Percentiles rank a stretch among this genome's conserved stretches.
Evolutionary conservation across 1,140 invertebrate genomes (phyloP).

Genomic region (Idris sp.): DNA sequence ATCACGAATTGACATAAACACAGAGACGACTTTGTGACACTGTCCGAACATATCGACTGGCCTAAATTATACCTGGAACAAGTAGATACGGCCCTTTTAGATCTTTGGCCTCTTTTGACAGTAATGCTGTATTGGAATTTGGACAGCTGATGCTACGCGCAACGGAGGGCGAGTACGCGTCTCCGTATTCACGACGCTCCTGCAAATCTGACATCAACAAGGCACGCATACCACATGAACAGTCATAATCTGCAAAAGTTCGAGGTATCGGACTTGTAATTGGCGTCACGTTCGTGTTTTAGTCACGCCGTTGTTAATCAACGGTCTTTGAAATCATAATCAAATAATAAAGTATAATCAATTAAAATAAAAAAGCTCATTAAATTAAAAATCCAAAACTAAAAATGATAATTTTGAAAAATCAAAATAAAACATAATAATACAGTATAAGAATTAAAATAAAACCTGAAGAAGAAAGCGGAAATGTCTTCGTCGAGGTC

Average conservation of each 20-base stretch:
- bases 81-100: slow-evolving; percentile 87
- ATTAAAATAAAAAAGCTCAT: slow-evolving; percentile 27
- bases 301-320: slow-evolving; percentile 50
- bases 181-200: slow-evolving; percentile 76
- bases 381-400: slow-evolving; percentile 37
- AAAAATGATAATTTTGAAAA: slow-evolving; percentile 24
- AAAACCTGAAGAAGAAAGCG: slow-evolving; percentile 28
- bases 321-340: slow-evolving; percentile 60
- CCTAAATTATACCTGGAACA: slow-evolving; percentile 84
- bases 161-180: slow-evolving; percentile 71
- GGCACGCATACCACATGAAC: slow-evolving; percentile 77
- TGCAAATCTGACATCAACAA: slow-evolving; percentile 82
- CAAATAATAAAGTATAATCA: slow-evolving; percentile 39
- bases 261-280: slow-evolving; percentile 66
- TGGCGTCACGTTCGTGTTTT: slow-evolving; percentile 41
- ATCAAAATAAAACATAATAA: slow-evolving; percentile 33
- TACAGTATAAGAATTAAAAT: background rate
- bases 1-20: slow-evolving; percentile 23
- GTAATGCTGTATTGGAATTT: slow-evolving; percentile 80
- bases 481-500: slow-evolving; percentile 41
- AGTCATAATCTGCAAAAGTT: slow-evolving; percentile 76
- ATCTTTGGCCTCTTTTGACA: slow-evolving; percentile 81
- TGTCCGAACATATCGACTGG: slow-evolving; percentile 61
- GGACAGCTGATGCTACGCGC: slow-evolving; percentile 78
- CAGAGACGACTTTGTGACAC: slow-evolving; percentile 16